Percentiles rank a stretch among this genome's conserved stretches.
Conservation (phyloP, 2,113 vertebrate species). For the Regulus satrapa region DNA sequence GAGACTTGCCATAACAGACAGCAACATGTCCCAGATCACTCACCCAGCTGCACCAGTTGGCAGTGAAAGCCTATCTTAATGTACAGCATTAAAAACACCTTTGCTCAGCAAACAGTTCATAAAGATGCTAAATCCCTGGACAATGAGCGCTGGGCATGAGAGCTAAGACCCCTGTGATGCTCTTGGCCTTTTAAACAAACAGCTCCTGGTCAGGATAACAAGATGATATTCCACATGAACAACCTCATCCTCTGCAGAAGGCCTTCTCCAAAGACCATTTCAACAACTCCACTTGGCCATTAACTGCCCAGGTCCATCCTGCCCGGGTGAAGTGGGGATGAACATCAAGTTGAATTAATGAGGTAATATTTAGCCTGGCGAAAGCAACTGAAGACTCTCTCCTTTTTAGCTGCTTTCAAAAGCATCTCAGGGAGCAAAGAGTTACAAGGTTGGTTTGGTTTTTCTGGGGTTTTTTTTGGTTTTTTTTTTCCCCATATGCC, state of each 20-base stretch:
- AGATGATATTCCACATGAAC: not conserved
- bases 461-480: no score
- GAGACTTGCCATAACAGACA: not conserved
- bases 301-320: not conserved
- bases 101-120: not conserved
- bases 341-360: not conserved
- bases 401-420: not conserved
- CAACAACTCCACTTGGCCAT: not conserved
- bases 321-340: not conserved
- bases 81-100: not conserved
- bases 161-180: not conserved
- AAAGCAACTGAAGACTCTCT: not conserved
- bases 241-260: not conserved
- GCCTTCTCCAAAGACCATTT: not conserved
- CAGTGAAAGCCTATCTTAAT: not conserved
- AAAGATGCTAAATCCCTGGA: not conserved
- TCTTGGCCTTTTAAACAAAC: not conserved
- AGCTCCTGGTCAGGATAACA: not conserved
- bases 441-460: no score
- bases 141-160: not conserved
- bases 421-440: not conserved
- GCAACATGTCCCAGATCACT: accelerated
- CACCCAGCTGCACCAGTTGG: not conserved
- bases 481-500: not conserved
- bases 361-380: accelerated